A percentile compares a stretch with the other conserved stretches of the same genome.
These are phyloP conservation scores for Sitobion miscanthi DNA, from an alignment of 1,140 invertebrate species.

Conservation along the genomic window DNA sequence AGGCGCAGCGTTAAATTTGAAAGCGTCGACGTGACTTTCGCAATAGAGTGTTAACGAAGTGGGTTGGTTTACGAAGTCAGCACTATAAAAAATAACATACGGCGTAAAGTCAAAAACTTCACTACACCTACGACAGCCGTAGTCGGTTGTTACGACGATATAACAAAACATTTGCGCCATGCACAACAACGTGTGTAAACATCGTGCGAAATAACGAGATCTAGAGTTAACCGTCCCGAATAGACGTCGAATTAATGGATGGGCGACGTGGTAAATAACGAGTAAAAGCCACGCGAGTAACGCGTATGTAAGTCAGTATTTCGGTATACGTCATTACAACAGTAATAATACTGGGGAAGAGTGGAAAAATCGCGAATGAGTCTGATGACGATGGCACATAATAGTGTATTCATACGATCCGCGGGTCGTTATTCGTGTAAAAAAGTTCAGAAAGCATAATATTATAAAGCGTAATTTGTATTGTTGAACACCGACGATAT, in stretches of 20 bases:
- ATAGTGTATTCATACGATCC: background rate
- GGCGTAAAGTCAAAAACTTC: background rate
- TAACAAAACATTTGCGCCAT: background rate
- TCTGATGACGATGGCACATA: background rate
- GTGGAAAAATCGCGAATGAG: background rate
- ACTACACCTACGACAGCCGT: background rate
- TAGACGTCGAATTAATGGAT: background rate
- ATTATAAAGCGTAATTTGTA: too few relatives aligned
- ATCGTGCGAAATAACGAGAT: background rate
- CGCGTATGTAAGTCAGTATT: background rate
- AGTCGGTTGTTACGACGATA: background rate
- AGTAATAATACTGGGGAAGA: background rate
- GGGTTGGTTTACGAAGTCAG: background rate
- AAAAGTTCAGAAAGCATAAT: background rate
- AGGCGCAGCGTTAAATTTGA: background rate
- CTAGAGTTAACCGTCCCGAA: background rate
- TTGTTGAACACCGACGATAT: background rate
- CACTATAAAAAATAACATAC: background rate
- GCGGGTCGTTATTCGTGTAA: background rate
- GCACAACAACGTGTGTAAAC: background rate
- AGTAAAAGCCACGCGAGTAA: background rate
- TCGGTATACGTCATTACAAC: background rate
- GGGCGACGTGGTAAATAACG: background rate
- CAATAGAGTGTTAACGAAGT: background rate
- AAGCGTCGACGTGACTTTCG: constrained; percentile 7